These are phyloP conservation scores for Flabesymbios commensalis DNA, from an alignment of 2,888 invertebrate genomes.

Conservation along the genomic window DNA sequence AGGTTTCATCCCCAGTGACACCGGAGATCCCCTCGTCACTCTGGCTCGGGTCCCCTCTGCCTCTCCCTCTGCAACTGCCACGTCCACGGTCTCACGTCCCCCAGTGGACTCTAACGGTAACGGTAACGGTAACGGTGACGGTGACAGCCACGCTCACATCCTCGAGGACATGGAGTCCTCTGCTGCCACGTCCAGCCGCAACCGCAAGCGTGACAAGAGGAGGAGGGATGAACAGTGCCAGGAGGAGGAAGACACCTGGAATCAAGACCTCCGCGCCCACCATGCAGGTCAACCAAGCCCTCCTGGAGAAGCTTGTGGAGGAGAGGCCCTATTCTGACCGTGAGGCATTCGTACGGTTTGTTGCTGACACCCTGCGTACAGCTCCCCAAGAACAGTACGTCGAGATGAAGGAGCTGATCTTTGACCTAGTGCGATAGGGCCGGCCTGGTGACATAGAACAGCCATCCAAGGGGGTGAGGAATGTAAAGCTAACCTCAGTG, in stretches of 20 bases:
- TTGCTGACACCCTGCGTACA: not conserved
- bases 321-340: not conserved
- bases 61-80: not conserved
- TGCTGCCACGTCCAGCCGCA: too few relatives aligned
- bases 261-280: slow-evolving; percentile 10
- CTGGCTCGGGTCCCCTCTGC: not conserved
- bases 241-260: not conserved
- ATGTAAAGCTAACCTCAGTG: too few relatives aligned
- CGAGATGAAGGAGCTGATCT: too few relatives aligned
- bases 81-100: not conserved
- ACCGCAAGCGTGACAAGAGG: too few relatives aligned
- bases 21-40: too few relatives aligned
- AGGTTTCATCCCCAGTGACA: too few relatives aligned
- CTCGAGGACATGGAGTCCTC: not conserved
- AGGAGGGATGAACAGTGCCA: not conserved
- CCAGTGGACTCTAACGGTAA: not conserved
- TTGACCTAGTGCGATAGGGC: too few relatives aligned
- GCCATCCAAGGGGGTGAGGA: too few relatives aligned
- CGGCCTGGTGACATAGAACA: too few relatives aligned
- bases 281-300: not conserved
- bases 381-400: not conserved
- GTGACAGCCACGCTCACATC: not conserved
- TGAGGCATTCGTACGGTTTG: too few relatives aligned
- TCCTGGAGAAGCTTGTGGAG: not conserved
- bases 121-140: not conserved